Conservation (phyloP, 1,140 invertebrate species). For the Drosophila kohkoa region DNA sequence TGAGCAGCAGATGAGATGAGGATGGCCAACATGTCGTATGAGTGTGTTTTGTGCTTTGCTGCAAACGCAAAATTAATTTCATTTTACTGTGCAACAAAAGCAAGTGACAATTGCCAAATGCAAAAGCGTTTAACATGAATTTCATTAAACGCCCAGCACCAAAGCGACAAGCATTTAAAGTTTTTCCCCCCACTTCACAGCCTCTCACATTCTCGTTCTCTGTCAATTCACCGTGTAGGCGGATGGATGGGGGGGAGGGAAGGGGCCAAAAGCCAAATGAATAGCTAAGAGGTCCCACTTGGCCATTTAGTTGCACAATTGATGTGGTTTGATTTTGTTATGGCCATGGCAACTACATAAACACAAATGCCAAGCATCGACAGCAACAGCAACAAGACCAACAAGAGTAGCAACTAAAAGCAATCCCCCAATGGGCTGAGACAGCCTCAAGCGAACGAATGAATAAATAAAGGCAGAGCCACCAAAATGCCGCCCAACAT, state of each 20-base stretch:
- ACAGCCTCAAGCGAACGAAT: conserved; percentile 56
- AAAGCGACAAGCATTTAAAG: conserved; percentile 53
- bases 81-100: conserved; percentile 60
- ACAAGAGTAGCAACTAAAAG: conserved; percentile 47
- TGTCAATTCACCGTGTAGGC: conserved; percentile 15
- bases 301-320: conserved; percentile 80
- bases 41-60: conserved; percentile 64
- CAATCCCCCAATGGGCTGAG: conserved; percentile 67
- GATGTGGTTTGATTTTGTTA: conserved; percentile 83
- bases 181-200: conserved; percentile 5
- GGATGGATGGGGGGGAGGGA: neutral
- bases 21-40: conserved; percentile 69
- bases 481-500: conserved; percentile 25
- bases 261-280: conserved; percentile 61
- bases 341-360: conserved; percentile 73
- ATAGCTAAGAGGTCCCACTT: conserved; percentile 81
- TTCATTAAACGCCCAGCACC: conserved; percentile 57
- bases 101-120: conserved; percentile 76
- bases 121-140: conserved; percentile 76
- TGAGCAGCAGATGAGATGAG: neutral
- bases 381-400: conserved; percentile 3
- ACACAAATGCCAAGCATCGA: conserved; percentile 63
- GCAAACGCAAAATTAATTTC: conserved; percentile 80
- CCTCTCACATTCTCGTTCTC: neutral
- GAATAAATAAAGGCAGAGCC: conserved; percentile 70